Conservation (phyloP, 2,888 invertebrate genomes). For the Lithosia quadra region DNA sequence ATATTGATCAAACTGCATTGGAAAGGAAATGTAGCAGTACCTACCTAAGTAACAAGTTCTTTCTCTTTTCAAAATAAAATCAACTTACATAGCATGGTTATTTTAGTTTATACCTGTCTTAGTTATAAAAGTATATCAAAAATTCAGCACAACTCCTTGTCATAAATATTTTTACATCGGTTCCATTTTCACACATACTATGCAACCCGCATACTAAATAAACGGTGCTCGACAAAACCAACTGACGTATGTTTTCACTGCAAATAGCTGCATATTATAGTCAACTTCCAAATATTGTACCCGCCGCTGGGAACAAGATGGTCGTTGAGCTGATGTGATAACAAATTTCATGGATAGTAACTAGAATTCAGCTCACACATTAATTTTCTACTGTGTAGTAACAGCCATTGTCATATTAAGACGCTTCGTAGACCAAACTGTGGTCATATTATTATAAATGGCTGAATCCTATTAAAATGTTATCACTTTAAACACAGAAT, state of each 20-base stretch:
- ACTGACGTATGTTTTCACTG: constrained; percentile 29
- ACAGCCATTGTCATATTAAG: not conserved
- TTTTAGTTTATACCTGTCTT: not conserved
- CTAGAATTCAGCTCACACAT: not conserved
- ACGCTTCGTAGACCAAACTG: not conserved
- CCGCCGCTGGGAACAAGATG: constrained; percentile 37
- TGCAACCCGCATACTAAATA: not conserved
- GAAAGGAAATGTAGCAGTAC: no score
- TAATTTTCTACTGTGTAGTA: no score
- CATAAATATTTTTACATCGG: not conserved
- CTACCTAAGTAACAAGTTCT: no score
- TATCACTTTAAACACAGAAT: no score
- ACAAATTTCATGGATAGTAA: not conserved
- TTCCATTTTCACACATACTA: not conserved
- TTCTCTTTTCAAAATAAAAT: not conserved
- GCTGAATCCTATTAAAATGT: no score
- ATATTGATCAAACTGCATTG: no score
- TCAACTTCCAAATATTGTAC: constrained; percentile 35
- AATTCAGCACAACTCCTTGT: not conserved
- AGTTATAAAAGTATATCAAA: not conserved
- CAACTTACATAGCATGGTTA: not conserved
- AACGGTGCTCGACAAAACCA: not conserved
- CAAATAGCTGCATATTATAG: constrained; percentile 39
- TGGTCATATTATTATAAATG: no score
- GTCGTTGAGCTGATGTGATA: constrained; percentile 22